phyloP scores from a whole-genome alignment of 2,888 invertebrate species.

The Dorcus parallelipipedus region DNA sequence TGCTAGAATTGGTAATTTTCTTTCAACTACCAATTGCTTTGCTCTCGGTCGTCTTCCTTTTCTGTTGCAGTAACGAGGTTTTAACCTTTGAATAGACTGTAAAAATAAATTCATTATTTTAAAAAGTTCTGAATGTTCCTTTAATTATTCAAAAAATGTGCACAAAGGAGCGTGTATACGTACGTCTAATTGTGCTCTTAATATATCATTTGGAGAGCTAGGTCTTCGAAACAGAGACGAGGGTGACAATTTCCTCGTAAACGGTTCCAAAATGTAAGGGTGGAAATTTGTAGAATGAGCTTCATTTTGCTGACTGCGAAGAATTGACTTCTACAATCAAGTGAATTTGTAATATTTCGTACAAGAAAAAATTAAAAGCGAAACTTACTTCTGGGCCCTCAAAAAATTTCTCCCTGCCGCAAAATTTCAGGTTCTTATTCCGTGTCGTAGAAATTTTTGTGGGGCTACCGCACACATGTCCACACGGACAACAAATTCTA shows the following conservation, averaged over 20 bases:
- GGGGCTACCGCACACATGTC: slow-evolving; percentile 52
- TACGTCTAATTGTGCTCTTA: slow-evolving; percentile 52
- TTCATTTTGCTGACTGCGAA: neutral
- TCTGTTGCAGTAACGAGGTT: slow-evolving; percentile 46
- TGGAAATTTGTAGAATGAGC: neutral
- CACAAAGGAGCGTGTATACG: slow-evolving; percentile 22
- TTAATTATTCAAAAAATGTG: neutral
- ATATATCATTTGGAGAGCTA: slow-evolving; percentile 39
- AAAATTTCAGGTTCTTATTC: slow-evolving; percentile 8
- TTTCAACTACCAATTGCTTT: slow-evolving; percentile 70
- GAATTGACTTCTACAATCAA: slow-evolving; percentile 4
- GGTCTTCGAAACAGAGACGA: slow-evolving; percentile 31
- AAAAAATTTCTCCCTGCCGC: slow-evolving; percentile 13
- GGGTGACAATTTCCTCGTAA: slow-evolving; percentile 23
- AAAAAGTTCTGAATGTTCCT: neutral
- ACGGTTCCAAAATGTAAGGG: slow-evolving; percentile 9
- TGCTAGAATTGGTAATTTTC: slow-evolving; percentile 68
- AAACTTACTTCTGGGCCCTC: slow-evolving; percentile 11
- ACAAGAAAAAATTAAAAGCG: neutral
- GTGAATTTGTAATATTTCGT: neutral
- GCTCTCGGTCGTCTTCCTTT: slow-evolving; percentile 47
- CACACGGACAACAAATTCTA: slow-evolving; percentile 54
- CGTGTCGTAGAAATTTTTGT: slow-evolving; percentile 15
- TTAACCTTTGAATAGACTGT: slow-evolving; percentile 41
- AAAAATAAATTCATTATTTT: slow-evolving; percentile 5